Conservation (phyloP, 2,797 vertebrate species). For the Sparus aurata region DNA sequence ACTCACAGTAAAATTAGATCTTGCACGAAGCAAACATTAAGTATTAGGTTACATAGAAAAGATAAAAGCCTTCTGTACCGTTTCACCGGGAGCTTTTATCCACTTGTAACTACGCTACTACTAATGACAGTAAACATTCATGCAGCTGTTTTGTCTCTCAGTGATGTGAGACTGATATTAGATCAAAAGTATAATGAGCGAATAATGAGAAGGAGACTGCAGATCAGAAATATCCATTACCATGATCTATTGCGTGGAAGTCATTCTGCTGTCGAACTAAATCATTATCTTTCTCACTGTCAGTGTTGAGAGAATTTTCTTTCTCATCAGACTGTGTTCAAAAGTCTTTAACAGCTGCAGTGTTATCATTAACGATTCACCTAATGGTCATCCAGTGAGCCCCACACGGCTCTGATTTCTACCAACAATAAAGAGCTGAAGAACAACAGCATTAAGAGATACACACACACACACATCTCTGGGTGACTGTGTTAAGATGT, state of each 20-base stretch:
- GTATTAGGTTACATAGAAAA: conserved; percentile 56
- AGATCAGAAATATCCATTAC: background rate
- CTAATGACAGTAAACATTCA: conserved; percentile 54
- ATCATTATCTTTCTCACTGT: conserved; percentile 26
- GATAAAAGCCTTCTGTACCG: conserved; percentile 50
- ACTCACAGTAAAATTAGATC: conserved; percentile 48
- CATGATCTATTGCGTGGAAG: background rate
- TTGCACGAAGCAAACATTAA: conserved; percentile 48
- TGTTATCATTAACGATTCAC: conserved; percentile 39
- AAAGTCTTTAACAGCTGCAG: conserved; percentile 39
- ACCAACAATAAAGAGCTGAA: conserved; percentile 18
- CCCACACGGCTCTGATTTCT: conserved; percentile 27
- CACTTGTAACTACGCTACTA: conserved; percentile 36
- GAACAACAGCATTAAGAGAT: conserved; percentile 16
- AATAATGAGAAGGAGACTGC: conserved; percentile 4
- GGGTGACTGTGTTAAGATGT: conserved; percentile 5
- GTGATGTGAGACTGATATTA: conserved; percentile 22
- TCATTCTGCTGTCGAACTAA: conserved; percentile 20
- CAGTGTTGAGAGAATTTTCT: conserved; percentile 12
- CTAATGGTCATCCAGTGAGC: conserved; percentile 11
- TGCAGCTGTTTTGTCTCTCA: conserved; percentile 50
- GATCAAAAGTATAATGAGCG: conserved; percentile 22
- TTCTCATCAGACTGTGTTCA: conserved; percentile 32
- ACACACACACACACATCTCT: conserved; percentile 8
- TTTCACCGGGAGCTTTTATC: conserved; percentile 42